These are phyloP conservation scores for Papilio demoleus DNA, from an alignment of 2,888 invertebrate genomes.

Conservation along the genomic window DNA sequence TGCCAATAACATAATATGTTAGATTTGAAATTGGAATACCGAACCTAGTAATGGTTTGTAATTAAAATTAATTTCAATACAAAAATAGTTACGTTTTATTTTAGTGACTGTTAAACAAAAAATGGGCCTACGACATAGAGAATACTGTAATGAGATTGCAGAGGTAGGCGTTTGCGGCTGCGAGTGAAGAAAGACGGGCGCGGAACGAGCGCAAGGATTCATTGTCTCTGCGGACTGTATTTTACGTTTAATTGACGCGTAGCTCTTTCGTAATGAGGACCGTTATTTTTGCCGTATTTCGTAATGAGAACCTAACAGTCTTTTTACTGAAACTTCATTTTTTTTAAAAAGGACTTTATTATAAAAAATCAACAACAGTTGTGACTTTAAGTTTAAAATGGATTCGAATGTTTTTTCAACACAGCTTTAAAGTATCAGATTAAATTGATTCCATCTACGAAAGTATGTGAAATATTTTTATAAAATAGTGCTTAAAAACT, in stretches of 20 bases:
- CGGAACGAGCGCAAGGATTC: slow-evolving; percentile 39
- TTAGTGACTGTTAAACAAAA: slow-evolving; percentile 42
- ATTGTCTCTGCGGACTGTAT: slow-evolving; percentile 74
- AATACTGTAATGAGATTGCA: slow-evolving; percentile 33
- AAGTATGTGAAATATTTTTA: background rate
- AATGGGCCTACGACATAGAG: background rate
- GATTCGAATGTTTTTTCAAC: background rate
- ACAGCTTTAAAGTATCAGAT: background rate
- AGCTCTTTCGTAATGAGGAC: slow-evolving; percentile 80
- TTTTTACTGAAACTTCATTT: background rate
- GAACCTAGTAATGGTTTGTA: no score
- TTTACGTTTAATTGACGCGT: slow-evolving; percentile 82
- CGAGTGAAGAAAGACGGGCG: slow-evolving; percentile 27
- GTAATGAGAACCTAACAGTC: slow-evolving; percentile 18
- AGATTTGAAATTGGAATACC: background rate
- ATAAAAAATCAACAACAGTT: background rate
- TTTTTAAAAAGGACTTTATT: background rate
- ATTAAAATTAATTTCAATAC: background rate
- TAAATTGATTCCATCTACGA: background rate
- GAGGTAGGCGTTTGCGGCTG: slow-evolving; percentile 32
- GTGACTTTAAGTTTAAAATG: background rate
- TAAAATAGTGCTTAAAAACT: background rate
- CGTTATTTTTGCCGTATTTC: slow-evolving; percentile 59
- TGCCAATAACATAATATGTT: background rate
- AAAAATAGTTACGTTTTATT: background rate